Evolutionary conservation across 2,113 vertebrate species (phyloP).

Genomic region (Malurus melanocephalus): DNA sequence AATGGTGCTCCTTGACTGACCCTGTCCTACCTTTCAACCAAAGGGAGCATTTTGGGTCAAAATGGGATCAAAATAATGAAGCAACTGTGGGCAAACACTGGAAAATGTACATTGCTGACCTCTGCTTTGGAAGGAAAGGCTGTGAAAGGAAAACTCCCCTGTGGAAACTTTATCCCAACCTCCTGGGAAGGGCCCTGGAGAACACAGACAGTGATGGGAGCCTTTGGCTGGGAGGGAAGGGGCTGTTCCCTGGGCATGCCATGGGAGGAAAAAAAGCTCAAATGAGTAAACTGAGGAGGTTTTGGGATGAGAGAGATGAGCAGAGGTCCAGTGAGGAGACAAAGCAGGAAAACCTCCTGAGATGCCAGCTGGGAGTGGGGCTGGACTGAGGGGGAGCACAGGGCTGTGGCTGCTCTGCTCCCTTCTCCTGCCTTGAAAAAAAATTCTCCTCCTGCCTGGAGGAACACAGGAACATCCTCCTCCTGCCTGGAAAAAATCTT

Average conservation of each 20-base stretch:
- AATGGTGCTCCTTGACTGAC: accelerated
- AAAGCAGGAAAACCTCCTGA: neutral
- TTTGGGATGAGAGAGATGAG: neutral
- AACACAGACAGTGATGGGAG: neutral
- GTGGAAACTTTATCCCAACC: neutral
- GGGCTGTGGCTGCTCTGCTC: neutral
- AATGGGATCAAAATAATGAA: neutral
- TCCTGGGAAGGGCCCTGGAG: neutral
- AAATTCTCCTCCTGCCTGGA: neutral
- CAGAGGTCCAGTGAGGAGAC: neutral
- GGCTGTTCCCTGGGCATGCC: neutral
- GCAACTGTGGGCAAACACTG: neutral
- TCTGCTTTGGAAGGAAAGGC: neutral
- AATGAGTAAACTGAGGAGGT: accelerated
- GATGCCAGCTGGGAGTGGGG: accelerated
- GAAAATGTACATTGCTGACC: neutral
- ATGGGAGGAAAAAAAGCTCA: neutral
- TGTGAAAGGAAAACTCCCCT: neutral
- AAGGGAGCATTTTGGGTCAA: neutral
- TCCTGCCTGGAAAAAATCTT: neutral
- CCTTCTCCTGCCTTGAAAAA: neutral
- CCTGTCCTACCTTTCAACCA: neutral
- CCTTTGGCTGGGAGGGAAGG: neutral
- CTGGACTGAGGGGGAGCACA: neutral
- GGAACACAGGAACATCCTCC: neutral